Percentiles rank a stretch among this genome's conserved stretches.
Evolutionary conservation across 2,113 vertebrate species (phyloP).

Genomic region (Piaya cayana): DNA sequence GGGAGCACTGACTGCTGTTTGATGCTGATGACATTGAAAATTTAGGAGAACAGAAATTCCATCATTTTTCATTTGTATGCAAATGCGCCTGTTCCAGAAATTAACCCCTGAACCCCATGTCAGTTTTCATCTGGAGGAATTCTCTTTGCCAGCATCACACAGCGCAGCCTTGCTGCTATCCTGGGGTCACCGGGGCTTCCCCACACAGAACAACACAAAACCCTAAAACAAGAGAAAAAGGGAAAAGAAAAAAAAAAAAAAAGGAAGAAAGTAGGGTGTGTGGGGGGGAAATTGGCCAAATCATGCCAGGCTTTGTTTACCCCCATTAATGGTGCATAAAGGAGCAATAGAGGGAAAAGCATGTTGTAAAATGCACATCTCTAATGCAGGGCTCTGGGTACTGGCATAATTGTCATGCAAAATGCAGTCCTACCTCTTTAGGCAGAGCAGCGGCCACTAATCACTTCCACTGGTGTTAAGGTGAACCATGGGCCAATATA

Average conservation of each 20-base stretch:
- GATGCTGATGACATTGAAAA: constrained; percentile 98
- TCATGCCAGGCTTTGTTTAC: constrained; percentile 82
- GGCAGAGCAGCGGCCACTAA: constrained; percentile 67
- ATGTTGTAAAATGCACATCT: constrained; percentile 79
- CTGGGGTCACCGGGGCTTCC: constrained; percentile 78
- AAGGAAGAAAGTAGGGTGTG: constrained; percentile 17
- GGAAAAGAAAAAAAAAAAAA: not conserved
- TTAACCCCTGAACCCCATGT: constrained; percentile 97
- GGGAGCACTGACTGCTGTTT: constrained; percentile 83
- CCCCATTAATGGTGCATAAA: constrained; percentile 72
- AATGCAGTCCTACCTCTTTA: constrained; percentile 66
- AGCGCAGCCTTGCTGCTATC: constrained; percentile 64
- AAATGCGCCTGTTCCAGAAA: constrained; percentile 98
- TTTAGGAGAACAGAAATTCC: constrained; percentile 94
- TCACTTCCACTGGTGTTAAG: constrained; percentile 76
- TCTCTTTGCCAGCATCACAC: constrained; percentile 74
- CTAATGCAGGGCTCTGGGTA: constrained; percentile 33
- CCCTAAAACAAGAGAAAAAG: not conserved
- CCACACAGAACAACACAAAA: constrained; percentile 56
- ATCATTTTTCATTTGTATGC: constrained; percentile 99
- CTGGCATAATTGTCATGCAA: constrained; percentile 80
- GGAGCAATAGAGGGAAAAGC: constrained; percentile 63
- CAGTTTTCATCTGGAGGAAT: constrained; percentile 95
- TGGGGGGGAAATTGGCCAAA: constrained; percentile 69
- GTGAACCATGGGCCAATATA: constrained; percentile 80